These are phyloP conservation scores for Aurelia aurita complex sp. Pacific DNA, from an alignment of 30 jellyfish, hydroid and myxozoan genomes.

Conservation along the genomic window DNA sequence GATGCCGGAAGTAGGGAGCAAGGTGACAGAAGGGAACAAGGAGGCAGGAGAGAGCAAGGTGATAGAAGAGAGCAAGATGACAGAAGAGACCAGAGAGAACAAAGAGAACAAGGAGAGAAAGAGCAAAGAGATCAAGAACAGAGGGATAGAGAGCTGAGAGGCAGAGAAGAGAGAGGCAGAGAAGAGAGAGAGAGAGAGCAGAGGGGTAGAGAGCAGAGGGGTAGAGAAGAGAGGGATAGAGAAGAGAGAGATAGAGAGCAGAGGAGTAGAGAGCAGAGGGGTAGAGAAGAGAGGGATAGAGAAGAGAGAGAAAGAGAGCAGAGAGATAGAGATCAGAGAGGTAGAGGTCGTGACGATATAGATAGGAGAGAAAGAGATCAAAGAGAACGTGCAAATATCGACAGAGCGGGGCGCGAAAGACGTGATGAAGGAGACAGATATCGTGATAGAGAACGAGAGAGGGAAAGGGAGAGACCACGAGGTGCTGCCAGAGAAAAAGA, in stretches of 20 bases:
- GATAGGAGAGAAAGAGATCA: conserved; percentile 10
- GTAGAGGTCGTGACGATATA: neutral
- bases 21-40: neutral
- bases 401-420: conserved; percentile 26
- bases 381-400: neutral
- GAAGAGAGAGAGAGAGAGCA: too few species aligned
- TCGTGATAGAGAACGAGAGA: conserved; percentile 16
- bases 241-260: neutral
- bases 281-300: conserved; percentile 40
- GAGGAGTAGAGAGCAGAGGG: conserved; percentile 17
- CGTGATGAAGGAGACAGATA: conserved; percentile 19
- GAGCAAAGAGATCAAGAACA: too few species aligned
- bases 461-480: conserved; percentile 29
- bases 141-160: neutral
- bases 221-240: neutral
- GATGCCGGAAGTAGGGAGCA: conserved; percentile 12
- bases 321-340: conserved; percentile 14
- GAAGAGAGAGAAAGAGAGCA: conserved; percentile 15
- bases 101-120: too few species aligned
- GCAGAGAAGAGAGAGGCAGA: neutral
- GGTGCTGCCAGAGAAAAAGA: conserved; percentile 7
- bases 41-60: too few species aligned
- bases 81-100: too few species aligned
- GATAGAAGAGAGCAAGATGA: too few species aligned
- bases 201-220: neutral